A percentile compares a stretch with the other conserved stretches of the same genome.
Conservation (phyloP, 2,113 vertebrate genomes). For the Sebastes fasciatus region DNA sequence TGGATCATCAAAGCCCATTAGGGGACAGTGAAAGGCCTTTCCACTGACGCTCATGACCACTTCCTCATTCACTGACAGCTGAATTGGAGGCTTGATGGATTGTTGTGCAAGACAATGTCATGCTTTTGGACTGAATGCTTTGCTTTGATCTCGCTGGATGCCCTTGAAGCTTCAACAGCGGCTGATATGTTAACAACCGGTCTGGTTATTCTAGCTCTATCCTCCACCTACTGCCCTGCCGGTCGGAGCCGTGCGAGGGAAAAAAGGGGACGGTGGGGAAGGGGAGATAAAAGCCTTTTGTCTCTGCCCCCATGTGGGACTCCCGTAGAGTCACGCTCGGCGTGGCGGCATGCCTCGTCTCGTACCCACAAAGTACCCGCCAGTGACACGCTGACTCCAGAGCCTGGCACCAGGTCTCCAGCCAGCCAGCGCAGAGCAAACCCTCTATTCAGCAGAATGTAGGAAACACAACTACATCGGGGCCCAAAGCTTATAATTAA, state of each 20-base stretch:
- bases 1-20: constrained; percentile 79
- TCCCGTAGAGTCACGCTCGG: constrained; percentile 61
- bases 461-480: constrained; percentile 75
- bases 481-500: constrained; percentile 81
- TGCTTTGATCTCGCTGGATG: constrained; percentile 77
- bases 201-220: constrained; percentile 68
- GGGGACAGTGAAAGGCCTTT: constrained; percentile 70
- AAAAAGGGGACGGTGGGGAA: constrained; percentile 35
- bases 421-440: constrained; percentile 73
- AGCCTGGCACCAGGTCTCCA: constrained; percentile 78
- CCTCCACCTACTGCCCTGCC: constrained; percentile 72
- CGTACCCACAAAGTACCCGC: constrained; percentile 69
- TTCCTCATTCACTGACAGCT: constrained; percentile 78
- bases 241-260: constrained; percentile 51
- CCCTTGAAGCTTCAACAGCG: constrained; percentile 73
- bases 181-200: constrained; percentile 80
- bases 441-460: constrained; percentile 76
- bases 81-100: constrained; percentile 76
- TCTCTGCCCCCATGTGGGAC: constrained; percentile 61
- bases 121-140: constrained; percentile 73
- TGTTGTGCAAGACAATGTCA: constrained; percentile 76
- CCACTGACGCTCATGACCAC: constrained; percentile 64
- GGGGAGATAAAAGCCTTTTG: constrained; percentile 75
- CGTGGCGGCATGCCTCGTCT: constrained; percentile 66
- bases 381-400: constrained; percentile 70